These are phyloP conservation scores for Dinocampus coccinellae DNA, from an alignment of 2,888 invertebrate species.

Conservation along the genomic window DNA sequence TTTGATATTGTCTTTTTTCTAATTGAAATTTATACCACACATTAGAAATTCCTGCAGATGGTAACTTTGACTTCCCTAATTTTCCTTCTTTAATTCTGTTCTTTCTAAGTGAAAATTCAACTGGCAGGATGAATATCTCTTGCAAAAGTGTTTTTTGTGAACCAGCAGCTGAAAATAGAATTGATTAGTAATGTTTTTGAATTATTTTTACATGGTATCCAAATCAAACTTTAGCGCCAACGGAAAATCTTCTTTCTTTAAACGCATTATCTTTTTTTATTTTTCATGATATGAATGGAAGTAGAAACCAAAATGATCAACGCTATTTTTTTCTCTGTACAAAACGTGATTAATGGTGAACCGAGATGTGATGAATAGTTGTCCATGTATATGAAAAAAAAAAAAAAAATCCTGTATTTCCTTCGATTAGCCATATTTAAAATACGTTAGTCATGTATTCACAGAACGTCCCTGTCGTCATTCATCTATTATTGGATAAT, in stretches of 20 bases:
- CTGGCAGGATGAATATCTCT: no score
- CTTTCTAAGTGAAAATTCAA: no score
- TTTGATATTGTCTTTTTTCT: no score
- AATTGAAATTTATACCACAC: no score
- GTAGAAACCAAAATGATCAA: constrained; percentile 25
- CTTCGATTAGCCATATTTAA: constrained; percentile 10
- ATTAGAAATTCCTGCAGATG: no score
- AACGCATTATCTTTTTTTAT: neutral
- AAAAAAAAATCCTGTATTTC: constrained; percentile 12
- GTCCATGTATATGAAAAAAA: constrained; percentile 24
- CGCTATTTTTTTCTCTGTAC: constrained; percentile 2
- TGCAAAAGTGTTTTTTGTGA: no score
- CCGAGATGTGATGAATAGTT: constrained; percentile 16
- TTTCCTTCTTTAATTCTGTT: no score
- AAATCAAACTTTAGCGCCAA: constrained; percentile 16
- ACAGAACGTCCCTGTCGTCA: constrained; percentile 31
- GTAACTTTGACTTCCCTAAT: no score
- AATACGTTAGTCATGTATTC: constrained; percentile 32
- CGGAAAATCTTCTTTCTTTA: constrained; percentile 32
- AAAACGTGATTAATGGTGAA: constrained; percentile 18
- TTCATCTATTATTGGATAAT: constrained; percentile 31
- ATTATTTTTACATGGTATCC: no score
- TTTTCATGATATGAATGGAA: constrained; percentile 26
- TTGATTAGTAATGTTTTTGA: no score
- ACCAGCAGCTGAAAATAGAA: no score